Percentiles rank a stretch among this genome's conserved stretches.
Evolutionary conservation across 2,113 vertebrate species (phyloP).

Genomic region (Agelaius phoeniceus): DNA sequence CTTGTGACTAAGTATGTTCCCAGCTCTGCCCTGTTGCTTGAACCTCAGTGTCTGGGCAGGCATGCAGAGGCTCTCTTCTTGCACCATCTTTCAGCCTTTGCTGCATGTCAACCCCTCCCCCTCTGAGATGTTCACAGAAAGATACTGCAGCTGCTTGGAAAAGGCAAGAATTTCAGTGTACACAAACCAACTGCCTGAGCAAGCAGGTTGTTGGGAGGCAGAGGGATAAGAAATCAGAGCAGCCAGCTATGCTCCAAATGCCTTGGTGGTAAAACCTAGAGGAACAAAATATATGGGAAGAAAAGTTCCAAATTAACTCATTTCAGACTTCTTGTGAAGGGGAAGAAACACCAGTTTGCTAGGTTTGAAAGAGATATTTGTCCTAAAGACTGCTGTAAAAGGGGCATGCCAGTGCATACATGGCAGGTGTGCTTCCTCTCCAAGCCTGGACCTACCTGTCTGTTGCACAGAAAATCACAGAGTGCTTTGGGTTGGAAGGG

Average conservation of each 20-base stretch:
- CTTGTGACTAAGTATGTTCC: not conserved
- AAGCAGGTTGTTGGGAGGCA: not conserved
- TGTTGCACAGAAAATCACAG: not conserved
- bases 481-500: not conserved
- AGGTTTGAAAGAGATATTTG: not conserved
- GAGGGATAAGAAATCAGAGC: not conserved
- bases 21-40: not conserved
- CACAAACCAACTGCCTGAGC: not conserved
- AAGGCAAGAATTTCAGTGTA: not conserved
- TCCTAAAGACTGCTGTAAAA: not conserved
- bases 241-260: not conserved
- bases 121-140: not conserved
- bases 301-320: not conserved
- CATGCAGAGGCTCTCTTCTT: not conserved
- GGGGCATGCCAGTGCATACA: not conserved
- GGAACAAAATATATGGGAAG: not conserved
- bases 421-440: not conserved
- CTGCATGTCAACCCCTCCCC: not conserved
- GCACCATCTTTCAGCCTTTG: not conserved
- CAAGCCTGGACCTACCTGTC: not conserved
- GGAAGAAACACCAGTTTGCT: not conserved
- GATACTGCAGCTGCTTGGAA: conserved; percentile 15
- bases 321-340: not conserved
- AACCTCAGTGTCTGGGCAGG: not conserved
- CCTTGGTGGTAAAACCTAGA: not conserved